Evolutionary conservation across 1,140 invertebrate genomes (phyloP).

Genomic region (Rhysida immarginata): DNA sequence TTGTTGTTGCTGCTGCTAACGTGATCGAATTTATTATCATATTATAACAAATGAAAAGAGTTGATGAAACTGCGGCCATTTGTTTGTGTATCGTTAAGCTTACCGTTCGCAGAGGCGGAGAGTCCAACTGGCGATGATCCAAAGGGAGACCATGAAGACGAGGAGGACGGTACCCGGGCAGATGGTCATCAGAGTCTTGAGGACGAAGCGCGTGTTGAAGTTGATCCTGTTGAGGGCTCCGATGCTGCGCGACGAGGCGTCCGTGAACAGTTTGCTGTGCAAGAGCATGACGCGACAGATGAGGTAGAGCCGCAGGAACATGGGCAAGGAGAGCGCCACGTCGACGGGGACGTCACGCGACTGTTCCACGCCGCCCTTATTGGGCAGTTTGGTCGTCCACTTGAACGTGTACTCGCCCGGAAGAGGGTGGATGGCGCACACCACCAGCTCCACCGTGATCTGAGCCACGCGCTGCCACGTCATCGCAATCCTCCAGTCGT

Average conservation of each 20-base stretch:
- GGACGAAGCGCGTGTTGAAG: constrained; percentile 97
- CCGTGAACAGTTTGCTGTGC: constrained; percentile 97
- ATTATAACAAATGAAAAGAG: too few species aligned
- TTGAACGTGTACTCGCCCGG: constrained; percentile 90
- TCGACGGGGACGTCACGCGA: constrained; percentile 81
- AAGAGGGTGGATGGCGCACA: constrained; percentile 94
- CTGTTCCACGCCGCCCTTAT: constrained; percentile 63
- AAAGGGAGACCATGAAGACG: constrained; percentile 96
- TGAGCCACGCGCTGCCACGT: constrained; percentile 89
- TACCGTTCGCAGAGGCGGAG: constrained; percentile 97
- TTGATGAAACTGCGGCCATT: too few species aligned
- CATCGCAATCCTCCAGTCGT: constrained; percentile 99
- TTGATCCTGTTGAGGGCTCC: constrained; percentile 98
- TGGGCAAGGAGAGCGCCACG: constrained; percentile 90
- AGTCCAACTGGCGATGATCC: constrained; percentile 99
- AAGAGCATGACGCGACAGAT: constrained; percentile 98
- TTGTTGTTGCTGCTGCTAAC: too few species aligned
- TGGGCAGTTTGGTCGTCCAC: constrained; percentile 89
- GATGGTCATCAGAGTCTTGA: constrained; percentile 99
- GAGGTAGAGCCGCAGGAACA: constrained; percentile 97
- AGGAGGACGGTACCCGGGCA: constrained; percentile 95
- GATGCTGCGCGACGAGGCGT: constrained; percentile 72
- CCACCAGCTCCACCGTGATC: constrained; percentile 77
- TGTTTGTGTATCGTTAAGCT: too few species aligned
- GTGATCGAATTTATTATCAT: too few species aligned